Conservation (phyloP, 2,113 vertebrate genomes). For the Falco punctatus region DNA sequence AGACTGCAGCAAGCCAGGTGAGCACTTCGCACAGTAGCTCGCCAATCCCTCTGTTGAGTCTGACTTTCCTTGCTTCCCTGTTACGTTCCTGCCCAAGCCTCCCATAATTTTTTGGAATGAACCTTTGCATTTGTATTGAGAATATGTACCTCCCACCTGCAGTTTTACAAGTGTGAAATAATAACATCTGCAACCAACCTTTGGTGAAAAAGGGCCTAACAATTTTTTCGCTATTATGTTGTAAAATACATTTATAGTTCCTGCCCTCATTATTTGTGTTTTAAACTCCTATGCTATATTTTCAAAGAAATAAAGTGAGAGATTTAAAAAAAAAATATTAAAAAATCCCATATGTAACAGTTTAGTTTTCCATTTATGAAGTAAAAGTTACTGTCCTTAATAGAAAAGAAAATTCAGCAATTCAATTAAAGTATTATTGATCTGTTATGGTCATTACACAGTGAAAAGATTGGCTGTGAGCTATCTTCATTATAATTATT, state of each 20-base stretch:
- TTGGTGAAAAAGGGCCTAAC: neutral
- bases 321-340: neutral
- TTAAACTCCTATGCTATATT: neutral
- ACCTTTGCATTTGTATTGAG: neutral
- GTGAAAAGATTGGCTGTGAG: neutral
- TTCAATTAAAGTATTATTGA: slow-evolving; percentile 26
- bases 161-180: neutral
- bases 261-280: neutral
- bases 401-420: neutral
- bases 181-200: neutral
- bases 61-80: neutral
- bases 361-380: neutral
- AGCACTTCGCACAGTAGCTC: neutral
- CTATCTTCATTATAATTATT: slow-evolving; percentile 15
- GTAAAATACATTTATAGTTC: slow-evolving; percentile 35
- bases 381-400: neutral
- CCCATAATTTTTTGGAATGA: neutral
- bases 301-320: slow-evolving; percentile 43
- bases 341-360: neutral
- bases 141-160: neutral
- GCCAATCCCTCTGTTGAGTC: neutral
- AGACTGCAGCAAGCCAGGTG: neutral
- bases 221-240: neutral
- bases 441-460: neutral
- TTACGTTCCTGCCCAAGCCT: neutral